These are phyloP conservation scores for Chrysochloris asiatica DNA, from an alignment of 2,113 vertebrate genomes.

Conservation along the genomic window DNA sequence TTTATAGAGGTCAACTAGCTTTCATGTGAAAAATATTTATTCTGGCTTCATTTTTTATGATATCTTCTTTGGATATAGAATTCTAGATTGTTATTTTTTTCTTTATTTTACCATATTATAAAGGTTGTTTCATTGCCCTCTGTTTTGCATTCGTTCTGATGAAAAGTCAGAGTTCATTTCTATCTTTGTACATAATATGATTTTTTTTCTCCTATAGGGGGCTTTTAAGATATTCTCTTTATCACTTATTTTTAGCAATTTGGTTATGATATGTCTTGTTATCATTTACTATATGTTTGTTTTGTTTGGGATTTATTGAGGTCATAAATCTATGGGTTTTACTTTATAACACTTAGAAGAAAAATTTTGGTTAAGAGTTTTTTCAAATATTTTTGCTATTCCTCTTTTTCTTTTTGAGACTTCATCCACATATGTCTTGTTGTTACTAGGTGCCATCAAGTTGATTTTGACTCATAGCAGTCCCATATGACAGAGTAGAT, in stretches of 20 bases:
- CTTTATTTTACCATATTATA: neutral
- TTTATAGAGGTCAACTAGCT: neutral
- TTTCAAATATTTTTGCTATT: neutral
- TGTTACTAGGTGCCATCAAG: neutral
- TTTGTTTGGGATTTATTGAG: neutral
- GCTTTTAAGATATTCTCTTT: neutral
- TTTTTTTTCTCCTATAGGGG: neutral
- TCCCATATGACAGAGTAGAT: neutral
- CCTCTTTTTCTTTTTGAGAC: neutral
- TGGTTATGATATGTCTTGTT: neutral
- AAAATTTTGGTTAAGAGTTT: neutral
- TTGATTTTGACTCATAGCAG: neutral
- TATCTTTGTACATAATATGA: neutral
- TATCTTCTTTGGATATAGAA: neutral
- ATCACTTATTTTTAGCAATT: neutral
- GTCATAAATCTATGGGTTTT: neutral
- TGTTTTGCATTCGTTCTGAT: neutral
- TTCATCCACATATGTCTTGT: neutral
- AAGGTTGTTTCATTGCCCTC: neutral
- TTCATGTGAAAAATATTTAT: neutral
- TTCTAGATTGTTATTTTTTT: neutral
- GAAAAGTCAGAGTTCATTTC: neutral
- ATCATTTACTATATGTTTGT: neutral
- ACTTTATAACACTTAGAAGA: neutral
- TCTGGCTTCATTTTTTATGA: neutral